Evolutionary conservation across 2,113 vertebrate species (phyloP).

Genomic region (Todiramphus saurophagus): DNA sequence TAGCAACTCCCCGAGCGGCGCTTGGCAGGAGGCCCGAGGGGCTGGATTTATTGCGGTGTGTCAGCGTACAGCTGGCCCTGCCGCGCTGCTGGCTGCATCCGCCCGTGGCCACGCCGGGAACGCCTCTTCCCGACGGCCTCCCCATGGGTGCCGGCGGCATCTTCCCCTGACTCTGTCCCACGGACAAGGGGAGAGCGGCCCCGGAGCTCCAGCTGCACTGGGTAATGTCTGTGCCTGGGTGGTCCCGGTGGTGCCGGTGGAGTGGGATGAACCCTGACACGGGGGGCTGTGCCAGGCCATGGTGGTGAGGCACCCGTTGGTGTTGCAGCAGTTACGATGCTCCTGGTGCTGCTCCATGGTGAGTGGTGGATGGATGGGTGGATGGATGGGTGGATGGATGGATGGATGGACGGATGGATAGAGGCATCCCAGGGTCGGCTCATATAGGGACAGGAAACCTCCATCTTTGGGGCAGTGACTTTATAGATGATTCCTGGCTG

Average conservation of each 20-base stretch:
- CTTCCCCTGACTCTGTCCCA: not conserved
- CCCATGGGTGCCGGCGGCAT: not conserved
- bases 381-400: too few relatives aligned
- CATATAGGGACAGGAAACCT: accelerated
- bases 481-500: accelerated
- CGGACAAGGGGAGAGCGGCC: not conserved
- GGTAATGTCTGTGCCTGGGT: not conserved
- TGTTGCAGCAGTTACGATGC: accelerated
- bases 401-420: not conserved
- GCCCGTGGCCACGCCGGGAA: accelerated
- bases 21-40: constrained; percentile 1
- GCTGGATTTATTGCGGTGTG: constrained; percentile 20
- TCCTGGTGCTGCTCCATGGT: not conserved
- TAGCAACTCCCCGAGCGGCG: not conserved
- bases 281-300: too few relatives aligned
- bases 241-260: accelerated
- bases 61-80: not conserved
- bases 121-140: not conserved
- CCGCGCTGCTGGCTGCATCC: not conserved
- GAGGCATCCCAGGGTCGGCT: not conserved
- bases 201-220: accelerated
- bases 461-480: not conserved
- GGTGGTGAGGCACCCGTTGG: not conserved
- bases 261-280: not conserved
- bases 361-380: not conserved